Base-by-base conservation (phyloP, 2,797 vertebrate species). In the Schizothorax lantsangensis region DNA sequence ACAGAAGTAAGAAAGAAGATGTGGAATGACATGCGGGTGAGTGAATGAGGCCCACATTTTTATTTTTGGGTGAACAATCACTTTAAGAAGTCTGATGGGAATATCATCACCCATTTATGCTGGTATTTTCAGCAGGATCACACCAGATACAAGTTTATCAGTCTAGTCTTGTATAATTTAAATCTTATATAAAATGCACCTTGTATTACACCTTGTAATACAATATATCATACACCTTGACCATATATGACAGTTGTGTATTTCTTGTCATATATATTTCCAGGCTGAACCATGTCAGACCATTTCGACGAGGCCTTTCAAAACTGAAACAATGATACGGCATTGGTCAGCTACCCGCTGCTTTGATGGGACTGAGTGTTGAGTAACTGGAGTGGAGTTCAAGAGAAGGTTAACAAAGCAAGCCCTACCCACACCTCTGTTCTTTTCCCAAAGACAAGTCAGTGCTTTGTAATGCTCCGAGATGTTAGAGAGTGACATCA, bases 401-500 rank as follows among this genome's bases (percentile, higher is more conserved):
- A 91, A 75, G 54, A 82, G 79, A 80, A 85, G 84, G 88, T 90
- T 91, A 89, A 86, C 81, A 86, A 90, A 91, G 88, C 90, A 89
- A 66, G 75, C 69, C 86, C 86, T 84, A 47, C 88, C 83, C 86
- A 89, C 71, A 89, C 89, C 86, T 89, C 87, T 83, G 84, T 87
- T 86, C 84, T 47, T 89, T 83, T 87, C 87, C 87, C 90, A 90
- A 88, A 90, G 69, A 87, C 64, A 84, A 89, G 90, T 81, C 73
- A 84, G 23, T 83, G 85, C 88, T 89, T 88, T 89, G 85, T 86
- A 89, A 91, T 69, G 54, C 83, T 84, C 30, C 7, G 85, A 89
- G 80, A 92, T 90, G 74, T 90, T 87, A 84, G 88, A 91, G 83
- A 88, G 81, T 89, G 91, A 91, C 87, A 90, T 92, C 89, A 91